Evolutionary conservation across 2,888 invertebrate species (phyloP), one percentile per base, ranked within the genome.

Genomic region (Diaperis boleti): DNA sequence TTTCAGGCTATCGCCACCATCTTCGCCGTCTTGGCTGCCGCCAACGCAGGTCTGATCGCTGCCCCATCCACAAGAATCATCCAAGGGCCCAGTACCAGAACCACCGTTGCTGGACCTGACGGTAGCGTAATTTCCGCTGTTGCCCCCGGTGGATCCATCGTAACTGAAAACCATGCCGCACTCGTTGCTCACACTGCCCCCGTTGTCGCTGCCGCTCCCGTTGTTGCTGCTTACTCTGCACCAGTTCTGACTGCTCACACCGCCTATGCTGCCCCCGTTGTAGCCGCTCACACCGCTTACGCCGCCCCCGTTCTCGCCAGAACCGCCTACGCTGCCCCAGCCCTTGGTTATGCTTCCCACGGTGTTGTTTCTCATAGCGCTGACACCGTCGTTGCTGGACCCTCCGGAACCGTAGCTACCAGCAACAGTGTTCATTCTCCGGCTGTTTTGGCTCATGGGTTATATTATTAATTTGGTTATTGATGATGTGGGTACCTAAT

Each of bases 31-130:
- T 71, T 74, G 62, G 76, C 71, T n/a, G n/a, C n/a, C n/a, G n/a
- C n/a, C n/a, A n/a, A n/a, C n/a, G n/a, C n/a, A n/a, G n/a, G n/a
- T 62, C 66, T 69, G 49, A 64, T 76, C 68, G 74, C 74, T 37
- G 74, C 73, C 22, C 37, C n/a, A n/a, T n/a, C n/a, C n/a, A n/a
- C n/a, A n/a, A n/a, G 26, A 20, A 37, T 76, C 44, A 60, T 77
- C 44, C 76, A 76, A 68, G 76, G 76, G 59, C 76, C 76, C 8
- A 75, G 74, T 68, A 63, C 66, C 44, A 73, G 69, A 44, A 62
- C 71, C n/a, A 73, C 72, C 13, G 62, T 75, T 3, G 71, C 71
- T n/a, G 76, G 74, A 7, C 71, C 72, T 20, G 76, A 75, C 22
- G 74, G 75, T 35, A 75, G 75, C 59, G 68, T 72, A 42, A 55